Conservation (phyloP, 1,140 invertebrate genomes). For the Saxidomus purpurata region DNA sequence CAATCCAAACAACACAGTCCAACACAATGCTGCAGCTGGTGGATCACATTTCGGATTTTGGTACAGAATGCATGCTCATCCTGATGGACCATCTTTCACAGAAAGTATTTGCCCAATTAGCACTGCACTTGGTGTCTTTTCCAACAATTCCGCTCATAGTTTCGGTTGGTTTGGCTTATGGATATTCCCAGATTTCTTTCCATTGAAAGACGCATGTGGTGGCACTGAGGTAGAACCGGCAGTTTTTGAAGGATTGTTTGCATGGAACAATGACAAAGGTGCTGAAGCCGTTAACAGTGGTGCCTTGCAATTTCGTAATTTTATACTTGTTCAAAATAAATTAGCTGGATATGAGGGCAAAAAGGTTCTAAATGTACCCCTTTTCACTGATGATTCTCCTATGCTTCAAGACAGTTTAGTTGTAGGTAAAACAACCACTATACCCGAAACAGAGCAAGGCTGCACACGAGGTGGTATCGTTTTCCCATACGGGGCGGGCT, state of each 20-base stretch:
- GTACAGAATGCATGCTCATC: constrained; percentile 84
- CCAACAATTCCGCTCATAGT: constrained; percentile 84
- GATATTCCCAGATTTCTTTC: constrained; percentile 83
- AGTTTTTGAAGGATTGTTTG: constrained; percentile 74
- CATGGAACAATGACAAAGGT: constrained; percentile 85
- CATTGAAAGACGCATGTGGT: constrained; percentile 75
- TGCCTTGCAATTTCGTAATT: constrained; percentile 82
- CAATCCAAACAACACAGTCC: constrained; percentile 84
- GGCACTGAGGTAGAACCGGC: constrained; percentile 64
- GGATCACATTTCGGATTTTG: constrained; percentile 86
- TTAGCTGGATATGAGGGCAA: constrained; percentile 82
- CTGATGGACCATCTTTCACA: constrained; percentile 83
- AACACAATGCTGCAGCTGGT: constrained; percentile 84
- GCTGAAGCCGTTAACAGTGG: constrained; percentile 83
- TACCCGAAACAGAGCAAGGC: constrained; percentile 48
- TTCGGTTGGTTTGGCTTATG: constrained; percentile 86
- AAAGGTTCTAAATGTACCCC: constrained; percentile 65
- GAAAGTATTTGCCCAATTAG: constrained; percentile 79
- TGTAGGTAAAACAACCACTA: constrained; percentile 67
- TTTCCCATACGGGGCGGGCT: constrained; percentile 77
- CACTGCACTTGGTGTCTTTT: constrained; percentile 79
- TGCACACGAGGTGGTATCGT: constrained; percentile 78
- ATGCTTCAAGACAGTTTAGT: constrained; percentile 75
- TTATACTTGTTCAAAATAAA: constrained; percentile 81
- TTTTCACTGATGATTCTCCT: constrained; percentile 63